Evolutionary conservation across 2,797 vertebrate species (phyloP).

Genomic region (Semotilus atromaculatus): DNA sequence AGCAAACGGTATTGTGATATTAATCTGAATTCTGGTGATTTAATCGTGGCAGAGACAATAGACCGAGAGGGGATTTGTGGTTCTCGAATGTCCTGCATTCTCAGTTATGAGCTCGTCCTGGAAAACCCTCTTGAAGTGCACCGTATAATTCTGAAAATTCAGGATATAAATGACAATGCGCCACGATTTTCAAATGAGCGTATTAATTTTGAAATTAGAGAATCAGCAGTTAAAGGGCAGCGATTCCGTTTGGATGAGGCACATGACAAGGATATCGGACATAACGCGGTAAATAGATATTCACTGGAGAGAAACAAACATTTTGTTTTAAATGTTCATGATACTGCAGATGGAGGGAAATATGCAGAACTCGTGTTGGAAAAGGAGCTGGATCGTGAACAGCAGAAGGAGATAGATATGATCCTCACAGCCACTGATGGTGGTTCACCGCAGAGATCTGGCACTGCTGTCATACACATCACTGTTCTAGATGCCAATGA

Average conservation of each 20-base stretch:
- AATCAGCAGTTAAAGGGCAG: slow-evolving; percentile 54
- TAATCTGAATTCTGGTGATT: slow-evolving; percentile 60
- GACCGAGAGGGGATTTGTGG: slow-evolving; percentile 56
- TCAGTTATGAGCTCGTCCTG: slow-evolving; percentile 69
- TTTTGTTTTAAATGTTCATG: slow-evolving; percentile 65
- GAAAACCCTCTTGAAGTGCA: slow-evolving; percentile 72
- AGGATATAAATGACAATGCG: slow-evolving; percentile 72
- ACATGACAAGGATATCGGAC: slow-evolving; percentile 67
- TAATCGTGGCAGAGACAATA: slow-evolving; percentile 56
- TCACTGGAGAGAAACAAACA: slow-evolving; percentile 60
- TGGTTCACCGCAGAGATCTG: slow-evolving; percentile 65
- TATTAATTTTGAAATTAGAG: slow-evolving; percentile 58
- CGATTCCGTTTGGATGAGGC: slow-evolving; percentile 70
- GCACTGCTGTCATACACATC: slow-evolving; percentile 62
- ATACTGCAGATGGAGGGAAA: slow-evolving; percentile 54
- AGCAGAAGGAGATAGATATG: slow-evolving; percentile 56
- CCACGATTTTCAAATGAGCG: slow-evolving; percentile 66
- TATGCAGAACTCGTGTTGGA: slow-evolving; percentile 67
- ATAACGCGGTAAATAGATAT: slow-evolving; percentile 73
- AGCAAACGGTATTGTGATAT: slow-evolving; percentile 58
- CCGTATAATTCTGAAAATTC: rapidly evolving
- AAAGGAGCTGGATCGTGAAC: slow-evolving; percentile 66
- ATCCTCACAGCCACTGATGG: slow-evolving; percentile 65
- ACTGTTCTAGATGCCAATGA: slow-evolving; percentile 65
- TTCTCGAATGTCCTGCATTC: slow-evolving; percentile 9